phyloP scores from a whole-genome alignment of 2,113 vertebrate genomes.

The Hemibagrus wyckioides region DNA sequence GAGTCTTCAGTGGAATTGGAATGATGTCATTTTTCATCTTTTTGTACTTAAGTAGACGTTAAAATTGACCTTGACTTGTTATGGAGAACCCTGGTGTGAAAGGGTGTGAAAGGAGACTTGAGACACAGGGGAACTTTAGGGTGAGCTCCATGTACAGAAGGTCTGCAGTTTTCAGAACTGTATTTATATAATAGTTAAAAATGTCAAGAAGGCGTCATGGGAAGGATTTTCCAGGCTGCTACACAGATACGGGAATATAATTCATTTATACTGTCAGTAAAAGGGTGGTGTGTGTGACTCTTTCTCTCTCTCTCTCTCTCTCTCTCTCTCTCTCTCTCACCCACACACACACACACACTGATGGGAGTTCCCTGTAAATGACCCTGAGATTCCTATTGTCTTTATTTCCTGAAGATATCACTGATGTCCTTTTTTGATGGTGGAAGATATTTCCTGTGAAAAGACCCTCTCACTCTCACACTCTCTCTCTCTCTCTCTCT shows the following conservation, averaged over 20 bases:
- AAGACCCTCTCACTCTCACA: slow-evolving; percentile 12
- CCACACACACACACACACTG: background rate
- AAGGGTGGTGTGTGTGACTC: background rate
- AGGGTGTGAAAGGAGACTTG: no score
- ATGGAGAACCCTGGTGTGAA: no score
- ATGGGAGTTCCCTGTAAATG: slow-evolving; percentile 37
- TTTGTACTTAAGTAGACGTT: background rate
- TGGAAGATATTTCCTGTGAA: slow-evolving; percentile 52
- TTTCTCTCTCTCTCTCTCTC: background rate
- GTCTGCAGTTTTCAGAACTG: background rate
- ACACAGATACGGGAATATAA: background rate
- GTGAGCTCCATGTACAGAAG: background rate
- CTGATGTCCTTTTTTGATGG: slow-evolving; percentile 50
- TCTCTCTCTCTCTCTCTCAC: background rate
- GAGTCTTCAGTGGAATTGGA: no score
- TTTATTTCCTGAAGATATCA: slow-evolving; percentile 62
- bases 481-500: background rate
- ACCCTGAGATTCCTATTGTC: slow-evolving; percentile 54
- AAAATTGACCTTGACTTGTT: background rate
- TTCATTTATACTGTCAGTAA: background rate
- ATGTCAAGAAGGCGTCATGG: background rate
- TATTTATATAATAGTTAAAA: background rate
- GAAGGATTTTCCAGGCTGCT: background rate
- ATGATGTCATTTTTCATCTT: no score
- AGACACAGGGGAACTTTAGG: no score